Percentiles rank a stretch among this genome's conserved stretches.
Conservation (phyloP, 2,888 invertebrate species). For the Drosophila putrida region DNA sequence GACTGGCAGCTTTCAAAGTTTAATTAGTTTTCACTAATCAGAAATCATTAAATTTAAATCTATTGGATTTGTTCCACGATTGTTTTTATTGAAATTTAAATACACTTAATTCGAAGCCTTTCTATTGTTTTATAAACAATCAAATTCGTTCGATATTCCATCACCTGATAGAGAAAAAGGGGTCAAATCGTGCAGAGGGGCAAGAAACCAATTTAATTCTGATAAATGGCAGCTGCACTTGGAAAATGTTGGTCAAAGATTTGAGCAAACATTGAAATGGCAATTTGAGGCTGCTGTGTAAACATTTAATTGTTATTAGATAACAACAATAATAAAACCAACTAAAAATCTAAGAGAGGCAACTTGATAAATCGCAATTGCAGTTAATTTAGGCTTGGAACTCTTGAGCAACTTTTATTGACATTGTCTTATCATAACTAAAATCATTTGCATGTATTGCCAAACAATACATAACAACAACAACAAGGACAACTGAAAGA, state of each 20-base stretch:
- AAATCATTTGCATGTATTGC: conserved; percentile 70
- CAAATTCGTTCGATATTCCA: not conserved
- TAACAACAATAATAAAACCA: conserved; percentile 29
- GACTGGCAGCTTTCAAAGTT: too few species aligned
- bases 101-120: conserved; percentile 1
- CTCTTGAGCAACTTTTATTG: conserved; percentile 62
- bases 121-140: conserved; percentile 12
- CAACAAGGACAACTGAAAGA: conserved; percentile 12
- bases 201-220: conserved; percentile 51
- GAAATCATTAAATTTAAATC: too few species aligned
- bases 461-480: conserved; percentile 24
- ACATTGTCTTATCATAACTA: conserved; percentile 69
- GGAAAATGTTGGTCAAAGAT: conserved; percentile 13
- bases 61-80: not conserved
- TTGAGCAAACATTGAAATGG: conserved; percentile 54
- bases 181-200: not conserved
- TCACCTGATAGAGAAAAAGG: not conserved
- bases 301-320: conserved; percentile 64
- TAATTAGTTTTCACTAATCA: too few species aligned
- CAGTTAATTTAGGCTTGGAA: conserved; percentile 52
- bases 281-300: conserved; percentile 58
- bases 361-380: conserved; percentile 68
- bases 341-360: conserved; percentile 24
- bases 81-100: not conserved
- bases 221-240: conserved; percentile 51